These are phyloP conservation scores for Sylvia borin DNA, from an alignment of 2,797 vertebrate species.

Conservation along the genomic window DNA sequence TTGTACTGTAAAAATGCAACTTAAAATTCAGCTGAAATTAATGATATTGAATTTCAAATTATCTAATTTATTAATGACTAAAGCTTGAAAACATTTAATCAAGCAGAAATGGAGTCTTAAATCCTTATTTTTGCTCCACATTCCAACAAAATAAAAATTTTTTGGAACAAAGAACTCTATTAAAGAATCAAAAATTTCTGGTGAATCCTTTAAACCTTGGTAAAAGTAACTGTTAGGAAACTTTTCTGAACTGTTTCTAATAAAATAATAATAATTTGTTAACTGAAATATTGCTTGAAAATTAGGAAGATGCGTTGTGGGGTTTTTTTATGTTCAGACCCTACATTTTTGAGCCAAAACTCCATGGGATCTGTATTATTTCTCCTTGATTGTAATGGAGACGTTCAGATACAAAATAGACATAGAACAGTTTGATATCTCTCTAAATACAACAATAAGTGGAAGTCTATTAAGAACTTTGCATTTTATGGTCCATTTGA, in stretches of 20 bases:
- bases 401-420: background rate
- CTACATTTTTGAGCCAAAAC: background rate
- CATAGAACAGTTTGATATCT: background rate
- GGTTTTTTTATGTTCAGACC: background rate
- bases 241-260: background rate
- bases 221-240: background rate
- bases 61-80: background rate
- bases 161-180: rapidly evolving
- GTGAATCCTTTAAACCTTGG: background rate
- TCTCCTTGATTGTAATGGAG: background rate
- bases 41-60: background rate
- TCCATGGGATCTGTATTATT: background rate
- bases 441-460: background rate
- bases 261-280: background rate
- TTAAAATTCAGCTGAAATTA: background rate
- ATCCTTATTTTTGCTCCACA: background rate
- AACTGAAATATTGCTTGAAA: background rate
- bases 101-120: background rate
- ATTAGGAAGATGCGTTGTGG: background rate
- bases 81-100: background rate
- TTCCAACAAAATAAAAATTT: background rate
- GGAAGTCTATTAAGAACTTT: background rate
- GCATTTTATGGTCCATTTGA: background rate
- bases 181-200: background rate
- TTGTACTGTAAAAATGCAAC: background rate